phyloP scores from a whole-genome alignment of 1,140 invertebrate genomes.

The Acromyrmex heyeri region DNA sequence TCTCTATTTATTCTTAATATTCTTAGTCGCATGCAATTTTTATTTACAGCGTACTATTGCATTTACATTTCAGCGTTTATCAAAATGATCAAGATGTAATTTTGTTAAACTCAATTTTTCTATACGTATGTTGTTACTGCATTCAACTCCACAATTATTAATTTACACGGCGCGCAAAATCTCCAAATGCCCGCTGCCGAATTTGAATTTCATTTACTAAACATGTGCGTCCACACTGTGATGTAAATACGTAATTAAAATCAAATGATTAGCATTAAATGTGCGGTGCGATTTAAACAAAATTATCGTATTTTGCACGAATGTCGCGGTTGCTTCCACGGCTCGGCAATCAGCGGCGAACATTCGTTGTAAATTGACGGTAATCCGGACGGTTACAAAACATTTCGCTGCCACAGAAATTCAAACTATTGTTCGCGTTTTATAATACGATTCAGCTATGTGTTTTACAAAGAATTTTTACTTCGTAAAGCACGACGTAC shows the following conservation, averaged over 20 bases:
- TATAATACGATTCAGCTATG: slow-evolving; percentile 1
- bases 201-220: slow-evolving; percentile 26
- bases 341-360: slow-evolving; percentile 43
- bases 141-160: not conserved
- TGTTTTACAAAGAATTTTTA: slow-evolving; percentile 22
- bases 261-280: slow-evolving; percentile 56
- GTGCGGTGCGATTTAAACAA: slow-evolving; percentile 54
- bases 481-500: not conserved
- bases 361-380: slow-evolving; percentile 50
- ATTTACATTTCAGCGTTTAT: not conserved
- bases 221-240: not conserved
- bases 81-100: not conserved
- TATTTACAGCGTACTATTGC: not conserved
- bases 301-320: slow-evolving; percentile 58
- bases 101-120: not conserved
- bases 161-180: not conserved
- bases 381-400: slow-evolving; percentile 50
- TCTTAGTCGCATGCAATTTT: not conserved
- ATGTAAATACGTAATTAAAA: slow-evolving; percentile 59
- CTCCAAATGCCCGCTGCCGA: slow-evolving; percentile 20
- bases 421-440: slow-evolving; percentile 37
- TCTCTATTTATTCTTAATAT: not conserved
- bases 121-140: not conserved
- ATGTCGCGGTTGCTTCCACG: slow-evolving; percentile 21
- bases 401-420: slow-evolving; percentile 30